Conservation (phyloP, 2,113 vertebrate genomes). For the Telmatochromis bifrenatus region DNA sequence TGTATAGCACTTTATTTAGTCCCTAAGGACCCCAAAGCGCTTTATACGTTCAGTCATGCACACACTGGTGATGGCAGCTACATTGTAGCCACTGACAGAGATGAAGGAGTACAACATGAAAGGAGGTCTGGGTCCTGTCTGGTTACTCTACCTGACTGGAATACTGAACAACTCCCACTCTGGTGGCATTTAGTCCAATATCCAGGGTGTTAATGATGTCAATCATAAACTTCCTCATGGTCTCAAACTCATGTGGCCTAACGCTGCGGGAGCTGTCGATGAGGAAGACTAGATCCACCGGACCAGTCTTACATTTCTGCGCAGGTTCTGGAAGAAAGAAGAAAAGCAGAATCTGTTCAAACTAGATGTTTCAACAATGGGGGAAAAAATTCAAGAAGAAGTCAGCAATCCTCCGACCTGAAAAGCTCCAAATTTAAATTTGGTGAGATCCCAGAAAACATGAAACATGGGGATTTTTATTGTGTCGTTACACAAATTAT, state of each 20-base stretch:
- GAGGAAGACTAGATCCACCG: conserved; percentile 91
- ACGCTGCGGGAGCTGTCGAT: conserved; percentile 97
- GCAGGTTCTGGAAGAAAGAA: conserved; percentile 40
- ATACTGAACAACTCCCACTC: conserved; percentile 93
- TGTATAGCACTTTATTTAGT: background rate
- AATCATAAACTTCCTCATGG: conserved; percentile 90
- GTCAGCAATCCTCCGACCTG: accelerated
- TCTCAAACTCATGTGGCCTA: conserved; percentile 91
- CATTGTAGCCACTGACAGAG: background rate
- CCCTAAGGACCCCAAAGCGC: background rate
- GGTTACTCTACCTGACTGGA: conserved; percentile 79
- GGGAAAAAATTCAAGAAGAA: accelerated
- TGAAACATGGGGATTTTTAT: background rate
- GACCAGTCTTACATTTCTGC: conserved; percentile 82
- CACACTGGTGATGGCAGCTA: background rate
- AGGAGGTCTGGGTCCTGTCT: accelerated
- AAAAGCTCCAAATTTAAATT: background rate
- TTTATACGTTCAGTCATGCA: accelerated
- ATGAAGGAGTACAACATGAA: background rate
- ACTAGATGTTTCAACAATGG: background rate
- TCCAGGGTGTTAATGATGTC: conserved; percentile 86
- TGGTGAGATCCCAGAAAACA: background rate
- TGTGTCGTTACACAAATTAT: background rate
- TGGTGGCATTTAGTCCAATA: conserved; percentile 79
- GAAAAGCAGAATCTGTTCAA: background rate